Evolutionary conservation across 2,888 invertebrate species (phyloP).

Genomic region (Thera obeliscata): DNA sequence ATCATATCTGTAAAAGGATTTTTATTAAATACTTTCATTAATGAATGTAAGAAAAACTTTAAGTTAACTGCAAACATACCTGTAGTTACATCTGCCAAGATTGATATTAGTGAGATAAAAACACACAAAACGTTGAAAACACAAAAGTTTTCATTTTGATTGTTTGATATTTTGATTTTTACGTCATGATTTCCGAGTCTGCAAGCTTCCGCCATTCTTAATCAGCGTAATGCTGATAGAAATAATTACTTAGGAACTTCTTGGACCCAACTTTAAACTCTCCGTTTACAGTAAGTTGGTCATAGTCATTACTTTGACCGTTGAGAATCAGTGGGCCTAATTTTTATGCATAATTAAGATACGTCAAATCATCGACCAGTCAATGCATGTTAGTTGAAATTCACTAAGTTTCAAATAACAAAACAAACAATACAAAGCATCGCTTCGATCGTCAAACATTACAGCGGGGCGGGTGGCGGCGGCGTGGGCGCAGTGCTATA

Average conservation of each 20-base stretch:
- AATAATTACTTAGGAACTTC: background rate
- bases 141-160: constrained; percentile 78
- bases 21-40: constrained; percentile 7
- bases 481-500: constrained; percentile 49
- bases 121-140: constrained; percentile 81
- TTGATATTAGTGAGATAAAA: constrained; percentile 84
- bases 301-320: constrained; percentile 33
- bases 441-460: background rate
- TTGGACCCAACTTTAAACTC: constrained; percentile 3
- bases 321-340: constrained; percentile 1
- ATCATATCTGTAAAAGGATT: constrained; percentile 78
- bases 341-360: constrained; percentile 17
- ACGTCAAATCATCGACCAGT: constrained; percentile 39
- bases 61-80: constrained; percentile 65
- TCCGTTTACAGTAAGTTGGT: constrained; percentile 29
- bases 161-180: constrained; percentile 63
- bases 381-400: constrained; percentile 43
- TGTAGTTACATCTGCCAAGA: constrained; percentile 84
- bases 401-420: constrained; percentile 29
- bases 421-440: constrained; percentile 34
- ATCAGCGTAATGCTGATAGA: constrained; percentile 3
- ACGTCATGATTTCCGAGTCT: constrained; percentile 65
- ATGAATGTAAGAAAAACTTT: background rate
- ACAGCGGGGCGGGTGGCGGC: constrained; percentile 18
- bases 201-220: constrained; percentile 77